Base-by-base conservation (phyloP, 2,797 vertebrate genomes). In the Notolepis coatsorum region DNA sequence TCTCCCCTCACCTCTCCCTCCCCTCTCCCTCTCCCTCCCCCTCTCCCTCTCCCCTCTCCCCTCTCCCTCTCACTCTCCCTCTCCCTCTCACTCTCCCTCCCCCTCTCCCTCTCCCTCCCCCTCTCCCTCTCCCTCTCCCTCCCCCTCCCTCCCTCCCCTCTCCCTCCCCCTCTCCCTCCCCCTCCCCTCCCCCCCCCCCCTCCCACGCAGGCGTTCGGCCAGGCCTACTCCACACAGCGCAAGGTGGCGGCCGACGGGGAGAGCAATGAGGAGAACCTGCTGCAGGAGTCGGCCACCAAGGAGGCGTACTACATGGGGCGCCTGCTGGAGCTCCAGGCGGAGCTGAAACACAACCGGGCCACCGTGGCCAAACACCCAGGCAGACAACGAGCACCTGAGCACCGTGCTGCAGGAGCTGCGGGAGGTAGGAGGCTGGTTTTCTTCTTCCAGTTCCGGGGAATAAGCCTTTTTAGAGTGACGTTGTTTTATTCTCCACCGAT, bases 161-260 rank as follows among this genome's bases (percentile, higher is more conserved):
- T 21, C 41, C 20, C 28, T 9, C 7, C 1, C 21, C 12, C 21
- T 21, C 13, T 21, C 12, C 17, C 35, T 3, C 28, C 0, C 4
- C 13, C 4, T 18, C 53, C 12, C n/a, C 30, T 17, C 2, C 6
- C 3, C 21, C 13, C 20, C 43, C n/a, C 8, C 6, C 20, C 15
- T 59, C 1, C 48, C 23, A n/a, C 3, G 1, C 81, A 99, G 97
- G 97, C 97, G 0, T 97, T 99, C 39, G 94, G 95, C 37, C 97
- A 98, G 65, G 96, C 95, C 38, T 98, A 96, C 88, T 95, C 94
- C 0, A 93, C 94, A 72, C 97, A 98, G 81, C 95, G 96, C 55
- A 98, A 97, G 82, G 96, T 98, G 23, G 97, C 97, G 0, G 96
- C 95, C 71, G 97, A 98, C 85, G 95, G 97, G 1, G 97, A 99